These are phyloP conservation scores for Spatula versicolor DNA, from an alignment of 2,797 vertebrate species.

Conservation along the genomic window DNA sequence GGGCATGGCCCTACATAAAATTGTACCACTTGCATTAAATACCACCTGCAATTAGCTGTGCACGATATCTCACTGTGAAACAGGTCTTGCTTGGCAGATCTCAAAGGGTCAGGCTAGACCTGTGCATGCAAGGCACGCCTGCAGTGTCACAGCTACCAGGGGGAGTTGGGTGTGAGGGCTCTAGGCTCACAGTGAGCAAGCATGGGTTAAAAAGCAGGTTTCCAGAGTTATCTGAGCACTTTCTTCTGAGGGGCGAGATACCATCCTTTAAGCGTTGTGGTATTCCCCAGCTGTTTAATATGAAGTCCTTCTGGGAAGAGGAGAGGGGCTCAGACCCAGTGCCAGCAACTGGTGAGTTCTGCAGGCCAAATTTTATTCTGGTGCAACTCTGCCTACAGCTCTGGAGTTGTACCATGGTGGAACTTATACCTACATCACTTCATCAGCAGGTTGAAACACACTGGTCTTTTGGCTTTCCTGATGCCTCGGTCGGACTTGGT, in stretches of 20 bases:
- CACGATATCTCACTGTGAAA: background rate
- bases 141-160: background rate
- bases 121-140: background rate
- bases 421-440: background rate
- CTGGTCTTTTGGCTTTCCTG: background rate
- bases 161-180: background rate
- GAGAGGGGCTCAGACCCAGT: background rate
- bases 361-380: background rate
- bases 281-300: background rate
- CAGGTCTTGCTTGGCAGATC: background rate
- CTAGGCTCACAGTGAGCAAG: constrained; percentile 11
- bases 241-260: background rate
- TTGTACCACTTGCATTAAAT: background rate
- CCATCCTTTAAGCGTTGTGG: background rate
- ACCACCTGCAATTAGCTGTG: background rate
- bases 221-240: background rate
- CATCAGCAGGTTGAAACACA: background rate
- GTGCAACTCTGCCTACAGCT: background rate
- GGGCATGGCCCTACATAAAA: background rate
- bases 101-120: background rate
- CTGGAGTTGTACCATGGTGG: background rate
- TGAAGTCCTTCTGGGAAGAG: background rate
- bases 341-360: background rate
- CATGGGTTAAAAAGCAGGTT: background rate
- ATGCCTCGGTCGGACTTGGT: background rate